Evolutionary conservation across 1,140 invertebrate genomes (phyloP), one percentile per base, ranked within the genome.

Genomic region (Drosophila nannoptera): DNA sequence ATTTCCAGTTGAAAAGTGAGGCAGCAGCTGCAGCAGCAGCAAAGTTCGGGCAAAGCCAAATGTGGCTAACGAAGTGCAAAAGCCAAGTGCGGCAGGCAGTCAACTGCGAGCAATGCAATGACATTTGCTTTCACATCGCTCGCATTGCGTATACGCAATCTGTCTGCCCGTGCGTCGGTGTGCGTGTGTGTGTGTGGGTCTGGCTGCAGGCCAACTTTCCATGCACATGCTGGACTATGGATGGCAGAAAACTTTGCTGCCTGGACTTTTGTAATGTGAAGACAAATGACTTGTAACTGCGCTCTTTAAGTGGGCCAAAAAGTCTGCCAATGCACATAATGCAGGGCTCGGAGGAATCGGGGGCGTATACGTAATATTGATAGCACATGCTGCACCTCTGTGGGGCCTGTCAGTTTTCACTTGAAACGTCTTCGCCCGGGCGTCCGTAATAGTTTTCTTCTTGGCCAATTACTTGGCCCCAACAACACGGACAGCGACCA

Each of bases 341-440:
- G 22, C 22, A 22, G 22, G 22, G 9, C 36, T 31, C 14, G 9
- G 16, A 9, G 5, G 14, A 52, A 31, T 12, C 29, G 38, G 46
- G 49, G 58, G 68, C 74, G 65, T 77, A 71, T 77, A 54, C 50
- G 43, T 65, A 61, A 73, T 75, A 77, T 82, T 69, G 75, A 82
- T 71, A 64, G 63, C 61, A 43, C 33, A 14, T 14, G 11, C 7
- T 35, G 31, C 22, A 0, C 22, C 50, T 36, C 5, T 22, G 22
- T 22, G 22, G 22, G 22, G 22, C 22, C 3, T 22, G 22, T 22
- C 22, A 22, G 22, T 22, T 22, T 22, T 22, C 22, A 7, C 9
- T 65, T 49, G 22, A 22, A 36, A 46, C 42, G 22, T 61, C 33
- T 42, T 59, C 53, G 29, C 5, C 31, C 40, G 53, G 50, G 32